phyloP scores from a whole-genome alignment of 2,113 vertebrate genomes.

The Oncorhynchus kisutch region DNA sequence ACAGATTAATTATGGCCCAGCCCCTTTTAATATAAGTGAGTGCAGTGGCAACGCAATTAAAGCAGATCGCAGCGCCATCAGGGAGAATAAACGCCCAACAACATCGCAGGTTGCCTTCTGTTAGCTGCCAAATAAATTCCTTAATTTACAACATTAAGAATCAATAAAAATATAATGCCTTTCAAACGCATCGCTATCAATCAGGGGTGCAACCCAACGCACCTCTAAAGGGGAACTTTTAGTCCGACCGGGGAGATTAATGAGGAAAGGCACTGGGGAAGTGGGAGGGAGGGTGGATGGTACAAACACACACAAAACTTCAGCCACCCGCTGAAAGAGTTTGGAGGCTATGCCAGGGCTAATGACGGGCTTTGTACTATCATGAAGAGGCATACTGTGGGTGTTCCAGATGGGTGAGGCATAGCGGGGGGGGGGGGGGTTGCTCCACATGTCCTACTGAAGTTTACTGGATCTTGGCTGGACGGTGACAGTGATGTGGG shows the following conservation, averaged over 20 bases:
- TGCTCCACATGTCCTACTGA: background rate
- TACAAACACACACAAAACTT: constrained; percentile 15
- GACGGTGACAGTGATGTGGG: background rate
- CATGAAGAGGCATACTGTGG: background rate
- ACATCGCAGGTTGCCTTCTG: constrained; percentile 84
- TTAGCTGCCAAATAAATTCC: constrained; percentile 93
- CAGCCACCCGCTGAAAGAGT: background rate
- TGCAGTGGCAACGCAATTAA: constrained; percentile 95
- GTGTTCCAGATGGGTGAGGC: background rate
- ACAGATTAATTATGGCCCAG: constrained; percentile 93
- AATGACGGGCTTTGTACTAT: background rate
- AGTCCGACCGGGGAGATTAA: constrained; percentile 24
- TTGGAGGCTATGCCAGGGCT: background rate
- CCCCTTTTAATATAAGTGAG: constrained; percentile 99
- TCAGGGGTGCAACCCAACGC: constrained; percentile 67
- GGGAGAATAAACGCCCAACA: constrained; percentile 83
- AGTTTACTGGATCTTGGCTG: background rate
- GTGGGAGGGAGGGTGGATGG: background rate
- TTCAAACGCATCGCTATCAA: constrained; percentile 91
- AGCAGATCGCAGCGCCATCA: constrained; percentile 88
- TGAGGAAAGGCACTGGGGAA: constrained; percentile 16
- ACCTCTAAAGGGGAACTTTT: constrained; percentile 43
- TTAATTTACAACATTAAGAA: constrained; percentile 99
- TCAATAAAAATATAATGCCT: constrained; percentile 99
- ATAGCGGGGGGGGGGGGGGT: background rate